phyloP scores from a whole-genome alignment of 2,113 vertebrate species.

The Colius striatus region DNA sequence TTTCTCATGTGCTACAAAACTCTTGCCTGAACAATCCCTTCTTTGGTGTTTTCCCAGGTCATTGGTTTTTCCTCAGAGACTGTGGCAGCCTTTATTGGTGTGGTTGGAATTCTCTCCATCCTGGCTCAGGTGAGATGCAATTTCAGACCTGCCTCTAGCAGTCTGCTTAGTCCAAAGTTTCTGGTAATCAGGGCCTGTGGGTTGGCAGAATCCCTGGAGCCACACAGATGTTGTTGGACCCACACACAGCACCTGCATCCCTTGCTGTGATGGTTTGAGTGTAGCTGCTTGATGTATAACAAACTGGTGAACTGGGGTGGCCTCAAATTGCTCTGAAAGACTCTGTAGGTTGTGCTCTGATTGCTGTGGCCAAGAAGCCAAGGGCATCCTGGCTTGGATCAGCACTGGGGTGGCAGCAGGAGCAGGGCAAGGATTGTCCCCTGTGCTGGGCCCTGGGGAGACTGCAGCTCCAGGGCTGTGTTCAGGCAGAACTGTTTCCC shows the following conservation, averaged over 20 bases:
- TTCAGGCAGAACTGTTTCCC: too few species aligned
- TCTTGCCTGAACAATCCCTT: not conserved
- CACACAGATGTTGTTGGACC: not conserved
- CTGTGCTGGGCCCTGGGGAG: too few species aligned
- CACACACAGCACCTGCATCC: fast-evolving
- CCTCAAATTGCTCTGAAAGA: fast-evolving
- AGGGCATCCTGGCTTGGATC: too few species aligned
- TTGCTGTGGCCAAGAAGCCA: not conserved
- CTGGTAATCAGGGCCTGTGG: fast-evolving
- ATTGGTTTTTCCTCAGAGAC: constrained; percentile 89
- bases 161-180: not conserved
- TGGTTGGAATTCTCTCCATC: constrained; percentile 91
- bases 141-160: not conserved
- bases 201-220: not conserved
- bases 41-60: constrained; percentile 76
- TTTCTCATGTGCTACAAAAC: not conserved
- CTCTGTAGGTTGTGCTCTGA: not conserved
- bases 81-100: constrained; percentile 90
- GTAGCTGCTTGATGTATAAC: not conserved
- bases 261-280: too few species aligned
- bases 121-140: constrained; percentile 85
- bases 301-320: not conserved
- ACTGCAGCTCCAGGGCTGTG: too few species aligned
- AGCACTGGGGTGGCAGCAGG: too few species aligned
- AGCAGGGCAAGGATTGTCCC: too few species aligned